Percentiles rank a stretch among this genome's conserved stretches.
phyloP scores from a whole-genome alignment of 2,113 vertebrate species.

The Beaufortia kweichowensis region DNA sequence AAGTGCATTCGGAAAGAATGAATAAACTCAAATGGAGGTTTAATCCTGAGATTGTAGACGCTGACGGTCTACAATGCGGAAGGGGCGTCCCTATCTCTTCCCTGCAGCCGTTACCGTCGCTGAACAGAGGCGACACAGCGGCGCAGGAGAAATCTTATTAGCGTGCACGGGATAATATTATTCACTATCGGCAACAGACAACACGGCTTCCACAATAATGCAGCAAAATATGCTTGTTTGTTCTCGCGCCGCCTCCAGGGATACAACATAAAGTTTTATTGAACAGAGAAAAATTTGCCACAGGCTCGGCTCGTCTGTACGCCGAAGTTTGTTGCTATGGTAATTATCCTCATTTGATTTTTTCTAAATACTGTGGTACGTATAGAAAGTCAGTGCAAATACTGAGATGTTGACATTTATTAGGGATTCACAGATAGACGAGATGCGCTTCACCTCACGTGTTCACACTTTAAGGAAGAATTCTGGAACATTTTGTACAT shows the following conservation, averaged over 20 bases:
- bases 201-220: constrained; percentile 44
- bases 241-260: constrained; percentile 17
- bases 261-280: constrained; percentile 48
- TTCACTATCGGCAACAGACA: constrained; percentile 43
- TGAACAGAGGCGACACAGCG: constrained; percentile 27
- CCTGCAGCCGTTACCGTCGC: constrained; percentile 40
- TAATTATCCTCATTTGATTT: constrained; percentile 26
- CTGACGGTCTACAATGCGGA: constrained; percentile 22
- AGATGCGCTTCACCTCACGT: too few relatives aligned
- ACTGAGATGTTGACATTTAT: too few relatives aligned
- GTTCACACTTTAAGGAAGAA: too few relatives aligned
- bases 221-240: constrained; percentile 45
- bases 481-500: too few relatives aligned
- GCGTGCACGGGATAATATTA: constrained; percentile 39
- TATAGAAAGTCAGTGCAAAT: too few relatives aligned
- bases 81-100: constrained; percentile 48
- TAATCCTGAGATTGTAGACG: constrained; percentile 39
- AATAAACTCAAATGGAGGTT: constrained; percentile 40
- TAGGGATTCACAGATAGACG: too few relatives aligned
- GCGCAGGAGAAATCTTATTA: constrained; percentile 55
- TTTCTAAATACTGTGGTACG: background rate
- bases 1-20: constrained; percentile 2
- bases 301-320: constrained; percentile 20
- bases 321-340: constrained; percentile 17
- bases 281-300: constrained; percentile 42